Evolutionary conservation across 1,140 invertebrate genomes (phyloP), one percentile per base, ranked within the genome.

Genomic region (Calosoma granatense): DNA sequence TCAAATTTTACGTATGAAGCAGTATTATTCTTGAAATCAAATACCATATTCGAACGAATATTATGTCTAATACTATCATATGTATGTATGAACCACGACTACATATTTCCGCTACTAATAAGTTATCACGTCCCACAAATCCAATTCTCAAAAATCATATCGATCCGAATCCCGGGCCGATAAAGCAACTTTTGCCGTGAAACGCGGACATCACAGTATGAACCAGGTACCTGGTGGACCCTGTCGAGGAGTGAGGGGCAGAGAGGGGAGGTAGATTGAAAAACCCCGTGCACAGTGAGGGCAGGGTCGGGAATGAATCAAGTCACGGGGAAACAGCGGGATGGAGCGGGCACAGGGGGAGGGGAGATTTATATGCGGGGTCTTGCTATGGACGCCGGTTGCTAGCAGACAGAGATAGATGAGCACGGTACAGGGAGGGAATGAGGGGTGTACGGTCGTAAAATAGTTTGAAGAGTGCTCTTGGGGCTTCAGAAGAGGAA

Each of bases 391-490:
- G n/a, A n/a, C n/a, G n/a, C n/a, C n/a, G n/a, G n/a, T 14, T 14
- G 14, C 26, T 30, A 30, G 6, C 4, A 30, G 26, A 30, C 6
- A 6, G 14, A 30, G 14, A 30, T 4, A 30, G 26, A 30, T 30
- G 26, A 4, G n/a, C 26, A 4, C 14, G 26, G 14, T 30, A 14
- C 54, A 58, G 59, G 47, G 26, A 30, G 14, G 6, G 26, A 30
- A 14, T 6, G 41, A 58, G 55, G 62, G 55, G 61, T 59, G 55
- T 55, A 61, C 56, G 58, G 63, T 62, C 61, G 64, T 67, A 69
- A 69, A 69, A 67, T 67, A 69, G 64, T 60, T 66, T 66, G 66
- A 67, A 69, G 66, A 67, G 66, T 62, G 64, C 67, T 57, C 67
- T 54, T 58, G 67, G 64, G 67, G 65, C 63, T 61, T n/a, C n/a